phyloP scores from a whole-genome alignment of 2,888 invertebrate species.

The Iphiclides podalirius region DNA sequence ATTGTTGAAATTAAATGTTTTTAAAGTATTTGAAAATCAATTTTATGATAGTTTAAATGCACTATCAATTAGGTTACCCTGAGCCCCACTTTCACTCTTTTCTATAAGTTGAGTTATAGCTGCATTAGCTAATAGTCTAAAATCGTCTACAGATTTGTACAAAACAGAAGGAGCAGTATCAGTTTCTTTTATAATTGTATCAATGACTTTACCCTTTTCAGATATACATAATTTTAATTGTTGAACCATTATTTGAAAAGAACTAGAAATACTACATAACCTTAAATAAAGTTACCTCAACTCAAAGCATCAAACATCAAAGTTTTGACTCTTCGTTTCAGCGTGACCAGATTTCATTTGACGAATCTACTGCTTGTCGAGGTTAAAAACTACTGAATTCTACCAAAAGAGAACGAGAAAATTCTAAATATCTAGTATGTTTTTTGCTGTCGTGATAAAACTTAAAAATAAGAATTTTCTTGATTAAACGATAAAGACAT shows the following conservation, averaged over 20 bases:
- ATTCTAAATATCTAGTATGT: no score
- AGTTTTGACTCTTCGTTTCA: neutral
- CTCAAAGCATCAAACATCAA: neutral
- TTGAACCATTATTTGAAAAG: conserved; percentile 9
- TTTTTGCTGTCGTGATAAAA: no score
- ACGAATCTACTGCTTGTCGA: no score
- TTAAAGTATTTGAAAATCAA: neutral
- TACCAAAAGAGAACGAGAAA: no score
- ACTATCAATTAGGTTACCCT: conserved; percentile 33
- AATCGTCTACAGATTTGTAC: conserved; percentile 49
- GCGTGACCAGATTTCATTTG: no score
- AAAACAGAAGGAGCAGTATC: conserved; percentile 36
- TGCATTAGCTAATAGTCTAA: conserved; percentile 51
- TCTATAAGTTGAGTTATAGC: conserved; percentile 53
- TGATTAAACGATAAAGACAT: no score
- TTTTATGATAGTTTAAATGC: neutral
- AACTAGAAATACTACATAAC: neutral
- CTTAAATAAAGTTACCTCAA: neutral
- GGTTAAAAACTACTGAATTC: no score
- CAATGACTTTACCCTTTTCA: conserved; percentile 43
- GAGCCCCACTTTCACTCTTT: conserved; percentile 40
- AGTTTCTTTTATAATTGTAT: conserved; percentile 41
- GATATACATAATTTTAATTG: conserved; percentile 48
- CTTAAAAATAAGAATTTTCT: no score
- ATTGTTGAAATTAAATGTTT: no score